Base-by-base conservation (phyloP, 2,113 vertebrate species). In the Nanorana parkeri region DNA sequence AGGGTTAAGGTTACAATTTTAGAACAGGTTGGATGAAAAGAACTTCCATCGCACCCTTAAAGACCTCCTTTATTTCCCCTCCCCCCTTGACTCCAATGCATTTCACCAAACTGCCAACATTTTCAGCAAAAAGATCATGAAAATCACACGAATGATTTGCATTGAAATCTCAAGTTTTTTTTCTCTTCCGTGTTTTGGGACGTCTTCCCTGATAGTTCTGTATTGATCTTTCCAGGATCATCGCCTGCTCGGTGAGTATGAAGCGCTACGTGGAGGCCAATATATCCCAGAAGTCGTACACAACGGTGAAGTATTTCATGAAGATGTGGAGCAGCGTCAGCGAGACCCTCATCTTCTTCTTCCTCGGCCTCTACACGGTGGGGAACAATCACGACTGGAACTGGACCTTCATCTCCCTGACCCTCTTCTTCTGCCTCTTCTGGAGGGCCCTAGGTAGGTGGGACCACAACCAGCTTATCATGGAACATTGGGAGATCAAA, bases 291-390 rank as follows among this genome's bases (percentile, higher is more conserved):
- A 94, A 93, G 80, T 95, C 94, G 83, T 93, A 94, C 81, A 95
- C 91, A 72, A 95, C 93, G 41, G 92, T 94, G 79, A 94, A 95
- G 83, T 96, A 95, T 85, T 96, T 95, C 88, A 92, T 96, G 91
- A 96, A 96, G 91, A 95, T 95, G 93, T 96, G 93, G 92, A 96
- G 91, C 90, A 95, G 93, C 0, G 92, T 94, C 17, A 95, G 92
- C 0, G 94, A 96, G 55, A 95, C 92, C 47, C 90, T 95, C 67
- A 95, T 95, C 86, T 95, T 95, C 87, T 94, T 95, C 90, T 95
- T 96, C 86, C 91, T 96, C 3, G 94, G 93, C 0, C 92, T 95
- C 77, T 95, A 94, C 85, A 94, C 93, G 55, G 92, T 94, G 26
- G 92, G 92, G 78, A 93, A 95, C 6, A 92, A 93, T 36, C 94